Evolutionary conservation across 2,113 vertebrate genomes (phyloP), one percentile per base, ranked within the genome.

Genomic region (Eleginops maclovinus): DNA sequence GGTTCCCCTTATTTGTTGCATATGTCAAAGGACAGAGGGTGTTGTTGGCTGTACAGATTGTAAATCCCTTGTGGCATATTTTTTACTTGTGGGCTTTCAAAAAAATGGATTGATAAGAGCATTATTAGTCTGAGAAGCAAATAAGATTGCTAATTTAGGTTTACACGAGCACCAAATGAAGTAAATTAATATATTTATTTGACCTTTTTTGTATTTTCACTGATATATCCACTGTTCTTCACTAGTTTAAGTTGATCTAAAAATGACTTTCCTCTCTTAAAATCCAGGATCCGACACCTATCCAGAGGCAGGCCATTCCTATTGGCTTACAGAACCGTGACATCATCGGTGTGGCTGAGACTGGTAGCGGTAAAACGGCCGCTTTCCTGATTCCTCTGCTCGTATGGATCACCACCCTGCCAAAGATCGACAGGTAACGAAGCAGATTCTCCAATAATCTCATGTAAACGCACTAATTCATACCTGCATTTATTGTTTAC

Each of bases 221-320:
- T 46, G 17, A 47, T 49, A 9, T 24, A 1, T 22, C 8, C 26
- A 31, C 24, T 31, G 24, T 19, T 26, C 26, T 19, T 47, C 9
- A 31, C 0, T 26, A 10, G 8, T 28, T 26, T 1, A 62, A 44
- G 14, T 43, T 5, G 61, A n/a, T 40, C 26, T 8, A 17, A 21
- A 4, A 17, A 56, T 51, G 0, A 5, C 6, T 24, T 70, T 83
- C 60, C 21, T 24, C 21, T 43, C 28, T 55, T 58, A 16, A 73
- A 61, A 44, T 26, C 2, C 82, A 99, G 98, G 98, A 99, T 60
- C 98, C 98, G 0, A 99, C 98, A 5, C 97, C 97, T 0, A 99
- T 99, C 93, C 98, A 99, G 94, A 96, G 98, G 47, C 98, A 99
- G 92, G 98, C 98, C 83, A 99, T 99, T 91, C 98, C 98, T 79